A percentile compares a stretch with the other conserved stretches of the same genome.
phyloP scores from a whole-genome alignment of 2,113 vertebrate species.

The Nothoprocta perdicaria region DNA sequence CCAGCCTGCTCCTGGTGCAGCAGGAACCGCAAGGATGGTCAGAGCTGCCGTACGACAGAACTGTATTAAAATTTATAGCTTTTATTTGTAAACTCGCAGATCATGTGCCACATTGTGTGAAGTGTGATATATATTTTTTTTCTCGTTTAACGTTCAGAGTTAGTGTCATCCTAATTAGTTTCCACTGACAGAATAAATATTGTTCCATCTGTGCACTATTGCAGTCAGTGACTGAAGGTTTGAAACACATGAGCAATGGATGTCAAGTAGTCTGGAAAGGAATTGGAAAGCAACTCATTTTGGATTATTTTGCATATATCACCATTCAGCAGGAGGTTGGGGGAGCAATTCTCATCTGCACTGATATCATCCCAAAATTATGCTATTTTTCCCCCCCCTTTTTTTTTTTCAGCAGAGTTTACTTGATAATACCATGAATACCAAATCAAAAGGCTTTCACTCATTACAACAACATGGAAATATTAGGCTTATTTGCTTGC shows the following conservation, averaged over 20 bases:
- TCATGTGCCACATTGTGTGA: conserved; percentile 57
- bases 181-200: conserved; percentile 77
- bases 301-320: conserved; percentile 73
- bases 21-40: background rate
- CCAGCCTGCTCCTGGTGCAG: background rate
- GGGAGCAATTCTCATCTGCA: conserved; percentile 24
- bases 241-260: conserved; percentile 75
- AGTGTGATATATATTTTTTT: conserved; percentile 40
- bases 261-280: conserved; percentile 71
- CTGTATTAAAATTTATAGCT: conserved; percentile 44
- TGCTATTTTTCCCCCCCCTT: background rate
- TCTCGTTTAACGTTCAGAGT: conserved; percentile 68
- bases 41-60: background rate
- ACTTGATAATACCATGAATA: conserved; percentile 12
- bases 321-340: conserved; percentile 53
- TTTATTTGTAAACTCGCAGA: conserved; percentile 50
- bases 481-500: background rate
- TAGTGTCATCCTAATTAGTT: conserved; percentile 74
- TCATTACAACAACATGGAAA: conserved; percentile 11
- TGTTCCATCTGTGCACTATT: conserved; percentile 70
- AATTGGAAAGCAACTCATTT: conserved; percentile 58
- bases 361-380: conserved; percentile 48
- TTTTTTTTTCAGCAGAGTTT: conserved; percentile 12
- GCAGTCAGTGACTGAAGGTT: conserved; percentile 62
- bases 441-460: background rate